Conservation (phyloP, 2,888 invertebrate species). For the Chydorus sphaericus region DNA sequence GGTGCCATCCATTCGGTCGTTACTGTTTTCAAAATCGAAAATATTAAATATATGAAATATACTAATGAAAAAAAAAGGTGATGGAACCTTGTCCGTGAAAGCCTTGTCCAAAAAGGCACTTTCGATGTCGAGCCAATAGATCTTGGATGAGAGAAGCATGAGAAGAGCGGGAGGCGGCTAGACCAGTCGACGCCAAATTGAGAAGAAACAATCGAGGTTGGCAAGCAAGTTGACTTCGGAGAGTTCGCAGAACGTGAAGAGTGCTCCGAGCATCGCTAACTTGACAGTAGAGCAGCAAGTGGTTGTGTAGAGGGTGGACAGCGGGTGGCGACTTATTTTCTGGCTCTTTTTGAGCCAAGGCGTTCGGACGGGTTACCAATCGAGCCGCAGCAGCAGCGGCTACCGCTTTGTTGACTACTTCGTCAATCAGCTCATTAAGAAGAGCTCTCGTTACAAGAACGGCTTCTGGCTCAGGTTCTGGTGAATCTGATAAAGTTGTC, state of each 20-base stretch:
- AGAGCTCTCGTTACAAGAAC: constrained; percentile 38
- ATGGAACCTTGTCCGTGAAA: constrained; percentile 30
- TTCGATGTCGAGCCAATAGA: constrained; percentile 55
- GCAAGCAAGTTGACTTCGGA: constrained; percentile 53
- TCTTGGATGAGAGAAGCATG: neutral
- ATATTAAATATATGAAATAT: too few relatives aligned
- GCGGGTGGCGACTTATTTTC: neutral
- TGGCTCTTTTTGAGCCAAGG: constrained; percentile 11
- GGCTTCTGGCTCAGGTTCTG: constrained; percentile 17
- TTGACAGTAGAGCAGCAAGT: constrained; percentile 64
- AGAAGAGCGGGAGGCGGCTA: constrained; percentile 32
- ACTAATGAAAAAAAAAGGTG: too few relatives aligned
- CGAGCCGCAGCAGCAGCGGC: constrained; percentile 18
- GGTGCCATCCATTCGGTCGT: constrained; percentile 49
- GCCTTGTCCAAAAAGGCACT: constrained; percentile 53
- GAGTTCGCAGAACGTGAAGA: constrained; percentile 54
- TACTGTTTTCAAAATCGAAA: too few relatives aligned
- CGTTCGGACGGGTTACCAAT: constrained; percentile 13
- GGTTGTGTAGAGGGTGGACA: constrained; percentile 64
- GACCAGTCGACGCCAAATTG: constrained; percentile 56
- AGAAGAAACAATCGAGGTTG: constrained; percentile 58
- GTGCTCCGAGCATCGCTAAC: constrained; percentile 60
- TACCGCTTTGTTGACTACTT: constrained; percentile 28
- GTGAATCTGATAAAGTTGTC: neutral
- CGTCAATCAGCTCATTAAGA: constrained; percentile 41